Evolutionary conservation across 2,797 vertebrate species (phyloP).

Genomic region (Setipinna tenuifilis): DNA sequence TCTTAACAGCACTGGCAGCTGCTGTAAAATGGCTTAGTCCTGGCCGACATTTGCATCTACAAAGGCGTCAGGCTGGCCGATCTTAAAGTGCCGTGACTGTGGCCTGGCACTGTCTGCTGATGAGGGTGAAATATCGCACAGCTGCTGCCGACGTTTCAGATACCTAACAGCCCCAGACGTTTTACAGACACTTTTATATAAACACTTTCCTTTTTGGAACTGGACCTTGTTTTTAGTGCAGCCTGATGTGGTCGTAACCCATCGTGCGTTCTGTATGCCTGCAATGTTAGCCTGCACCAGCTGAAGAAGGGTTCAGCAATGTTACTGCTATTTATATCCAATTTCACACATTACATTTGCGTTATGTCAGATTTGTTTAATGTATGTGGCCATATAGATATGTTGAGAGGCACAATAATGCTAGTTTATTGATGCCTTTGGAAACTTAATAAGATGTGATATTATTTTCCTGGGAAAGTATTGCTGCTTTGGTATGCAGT

Average conservation of each 20-base stretch:
- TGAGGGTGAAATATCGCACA: not conserved
- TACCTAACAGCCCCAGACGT: not conserved
- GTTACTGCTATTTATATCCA: not conserved
- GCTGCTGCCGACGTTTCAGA: not conserved
- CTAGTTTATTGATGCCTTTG: not conserved
- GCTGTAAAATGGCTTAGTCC: not conserved
- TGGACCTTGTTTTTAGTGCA: not conserved
- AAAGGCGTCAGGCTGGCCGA: not conserved
- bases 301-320: not conserved
- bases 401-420: not conserved
- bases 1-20: not conserved
- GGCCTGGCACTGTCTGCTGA: not conserved
- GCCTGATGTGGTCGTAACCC: not conserved
- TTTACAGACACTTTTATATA: not conserved
- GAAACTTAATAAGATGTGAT: not conserved
- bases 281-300: not conserved
- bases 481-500: not conserved
- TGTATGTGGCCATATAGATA: not conserved
- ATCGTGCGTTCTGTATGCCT: not conserved
- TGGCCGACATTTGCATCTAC: not conserved
- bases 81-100: not conserved
- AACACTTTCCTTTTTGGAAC: not conserved
- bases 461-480: not conserved
- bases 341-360: not conserved
- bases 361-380: not conserved